Evolutionary conservation across 2,888 invertebrate species (phyloP), one percentile per base, ranked within the genome.

Genomic region (Eubasilissa splendida): DNA sequence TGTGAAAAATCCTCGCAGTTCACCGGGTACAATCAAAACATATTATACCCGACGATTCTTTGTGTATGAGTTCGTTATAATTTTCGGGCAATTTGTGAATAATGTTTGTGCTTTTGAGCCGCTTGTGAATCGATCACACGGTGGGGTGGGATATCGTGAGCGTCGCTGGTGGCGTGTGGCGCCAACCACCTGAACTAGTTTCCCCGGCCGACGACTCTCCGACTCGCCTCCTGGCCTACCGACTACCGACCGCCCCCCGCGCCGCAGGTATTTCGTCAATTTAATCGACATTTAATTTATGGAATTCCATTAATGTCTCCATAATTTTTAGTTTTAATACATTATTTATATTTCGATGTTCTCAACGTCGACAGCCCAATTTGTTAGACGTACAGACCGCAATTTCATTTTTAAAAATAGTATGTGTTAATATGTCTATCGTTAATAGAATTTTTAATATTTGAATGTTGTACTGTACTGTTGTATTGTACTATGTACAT

Each of bases 121-220:
- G 65, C 33, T 65, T 65, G 50, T 66, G 66, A 66, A 66, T 66
- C 66, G 66, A 66, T 66, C 66, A n/a, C 33, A 42, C 66, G 66
- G 12, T 9, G 31, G 10, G 42, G 42, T 31, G 65, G 22, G 66
- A n/a, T 10, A n/a, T 66, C 42, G 42, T 42, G 42, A 42, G 33
- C n/a, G 10, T 33, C 12, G 33, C n/a, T 42, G 66, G 66, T 66
- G 33, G 66, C 66, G 66, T 66, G 66, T 42, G 66, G 66, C 66
- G 66, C 66, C 66, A 42, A 42, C 4, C 42, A 33, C 42, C 66
- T 42, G 66, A 42, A 5, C 66, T 12, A 33, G 42, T 42, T 42
- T 42, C 42, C 33, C 42, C 12, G 33, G 58, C 8, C 5, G 54
- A 12, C 10, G 54, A 54, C 10, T 9, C 10, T 9, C 1, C 12